Evolutionary conservation across 2,797 vertebrate species (phyloP).

Genomic region (Prionace glauca): DNA sequence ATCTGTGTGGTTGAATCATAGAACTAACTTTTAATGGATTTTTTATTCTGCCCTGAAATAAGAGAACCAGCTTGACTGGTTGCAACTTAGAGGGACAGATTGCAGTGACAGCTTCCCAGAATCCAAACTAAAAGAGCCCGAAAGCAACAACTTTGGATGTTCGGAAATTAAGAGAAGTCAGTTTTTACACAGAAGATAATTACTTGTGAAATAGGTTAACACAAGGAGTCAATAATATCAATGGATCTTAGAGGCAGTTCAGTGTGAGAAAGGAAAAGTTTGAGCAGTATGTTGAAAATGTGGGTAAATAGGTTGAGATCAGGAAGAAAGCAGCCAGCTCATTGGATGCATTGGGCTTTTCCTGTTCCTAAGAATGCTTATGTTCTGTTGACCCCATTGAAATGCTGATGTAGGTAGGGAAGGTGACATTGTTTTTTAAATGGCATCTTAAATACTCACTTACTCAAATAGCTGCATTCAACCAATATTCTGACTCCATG

Average conservation of each 20-base stretch:
- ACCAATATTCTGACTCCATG: neutral
- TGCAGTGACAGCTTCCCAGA: neutral
- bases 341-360: neutral
- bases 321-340: neutral
- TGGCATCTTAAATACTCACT: neutral
- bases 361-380: neutral
- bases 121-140: neutral
- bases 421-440: neutral
- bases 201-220: neutral
- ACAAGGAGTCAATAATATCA: neutral
- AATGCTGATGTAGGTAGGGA: neutral
- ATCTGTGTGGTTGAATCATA: neutral
- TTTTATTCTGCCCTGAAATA: neutral
- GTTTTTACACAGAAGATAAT: neutral
- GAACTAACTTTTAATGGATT: neutral
- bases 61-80: neutral
- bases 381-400: neutral
- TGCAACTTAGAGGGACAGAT: neutral
- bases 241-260: neutral
- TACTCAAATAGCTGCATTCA: neutral
- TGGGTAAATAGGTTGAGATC: neutral
- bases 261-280: neutral
- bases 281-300: neutral
- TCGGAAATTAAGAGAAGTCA: neutral
- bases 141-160: neutral